Evolutionary conservation across 2,797 vertebrate genomes (phyloP), one percentile per base, ranked within the genome.

Genomic region (Sebastes hubbsi): DNA sequence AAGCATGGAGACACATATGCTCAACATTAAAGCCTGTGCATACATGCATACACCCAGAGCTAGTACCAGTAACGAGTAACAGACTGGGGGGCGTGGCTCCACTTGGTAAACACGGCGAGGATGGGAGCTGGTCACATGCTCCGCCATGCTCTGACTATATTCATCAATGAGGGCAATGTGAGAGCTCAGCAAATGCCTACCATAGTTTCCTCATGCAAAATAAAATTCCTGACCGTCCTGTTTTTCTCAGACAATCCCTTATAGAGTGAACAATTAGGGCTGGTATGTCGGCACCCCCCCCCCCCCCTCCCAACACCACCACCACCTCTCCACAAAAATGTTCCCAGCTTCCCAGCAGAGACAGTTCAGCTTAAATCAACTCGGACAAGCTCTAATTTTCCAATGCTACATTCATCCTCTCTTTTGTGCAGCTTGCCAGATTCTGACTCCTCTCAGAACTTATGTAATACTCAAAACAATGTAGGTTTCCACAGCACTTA

Each of bases 151-250:
- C 64, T 72, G 36, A 42, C 52, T 90, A 69, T 85, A 80, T 84
- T 94, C 85, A 73, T 92, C 89, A 86, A 83, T 87, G 88, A 85
- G 72, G 10, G 72, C 67, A 87, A 93, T 92, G 62, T 72, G 77
- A 82, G 29, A 69, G 69, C 84, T 95, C 95, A 91, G 94, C 93
- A 93, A 91, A 96, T 95, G 78, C 92, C 91, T 72, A 73, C 29
- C 89, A 58, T 89, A 72, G 84, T 87, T 85, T 82, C 66, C 71
- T 80, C 60, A 9, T 71, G 72, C 59, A 89, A 88, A 95, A 95
- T 94, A 92, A 94, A 94, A 96, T 96, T 95, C 95, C 92, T 80
- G 67, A 69, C 84, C 60, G 79, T 93, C 90, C 27, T 75, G 69
- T 73, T 80, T 46, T 89, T 88, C 85, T 34, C 80, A 18, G 73